Evolutionary conservation across 1,140 invertebrate species (phyloP).

Genomic region (Megalopta genalis): DNA sequence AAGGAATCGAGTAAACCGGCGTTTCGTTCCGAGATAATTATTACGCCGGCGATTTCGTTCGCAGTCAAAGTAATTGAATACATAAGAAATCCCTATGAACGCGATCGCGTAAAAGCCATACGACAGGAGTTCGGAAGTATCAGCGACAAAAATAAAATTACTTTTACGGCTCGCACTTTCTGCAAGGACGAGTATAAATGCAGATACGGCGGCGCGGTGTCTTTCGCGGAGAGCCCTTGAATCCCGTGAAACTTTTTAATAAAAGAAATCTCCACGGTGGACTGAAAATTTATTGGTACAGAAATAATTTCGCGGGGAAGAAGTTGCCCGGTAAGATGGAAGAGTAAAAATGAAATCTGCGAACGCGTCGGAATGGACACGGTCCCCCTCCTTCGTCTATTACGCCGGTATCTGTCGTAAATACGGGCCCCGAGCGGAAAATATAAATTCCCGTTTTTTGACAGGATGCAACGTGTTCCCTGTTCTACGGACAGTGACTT

Average conservation of each 20-base stretch:
- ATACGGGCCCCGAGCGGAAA: not conserved
- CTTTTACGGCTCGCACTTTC: conserved; percentile 5
- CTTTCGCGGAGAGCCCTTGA: not conserved
- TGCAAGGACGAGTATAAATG: not conserved
- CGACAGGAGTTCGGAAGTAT: not conserved
- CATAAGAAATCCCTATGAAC: not conserved
- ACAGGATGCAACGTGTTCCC: not conserved
- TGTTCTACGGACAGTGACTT: not conserved
- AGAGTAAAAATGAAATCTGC: not conserved
- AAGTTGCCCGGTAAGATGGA: not conserved
- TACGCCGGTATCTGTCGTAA: not conserved
- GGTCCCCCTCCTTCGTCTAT: too few relatives aligned
- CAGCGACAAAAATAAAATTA: conserved; percentile 11
- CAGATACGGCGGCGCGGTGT: not conserved
- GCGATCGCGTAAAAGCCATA: not conserved
- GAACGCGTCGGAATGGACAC: not conserved
- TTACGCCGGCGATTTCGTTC: not conserved
- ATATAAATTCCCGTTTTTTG: conserved; percentile 10
- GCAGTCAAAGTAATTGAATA: not conserved
- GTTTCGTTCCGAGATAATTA: not conserved
- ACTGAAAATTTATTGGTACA: not conserved
- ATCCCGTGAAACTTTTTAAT: conserved; percentile 10
- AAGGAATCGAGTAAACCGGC: too few relatives aligned
- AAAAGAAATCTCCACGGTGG: not conserved
- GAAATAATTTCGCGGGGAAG: not conserved